phyloP scores from a whole-genome alignment of 1,140 invertebrate genomes.

The Listronotus bonariensis region DNA sequence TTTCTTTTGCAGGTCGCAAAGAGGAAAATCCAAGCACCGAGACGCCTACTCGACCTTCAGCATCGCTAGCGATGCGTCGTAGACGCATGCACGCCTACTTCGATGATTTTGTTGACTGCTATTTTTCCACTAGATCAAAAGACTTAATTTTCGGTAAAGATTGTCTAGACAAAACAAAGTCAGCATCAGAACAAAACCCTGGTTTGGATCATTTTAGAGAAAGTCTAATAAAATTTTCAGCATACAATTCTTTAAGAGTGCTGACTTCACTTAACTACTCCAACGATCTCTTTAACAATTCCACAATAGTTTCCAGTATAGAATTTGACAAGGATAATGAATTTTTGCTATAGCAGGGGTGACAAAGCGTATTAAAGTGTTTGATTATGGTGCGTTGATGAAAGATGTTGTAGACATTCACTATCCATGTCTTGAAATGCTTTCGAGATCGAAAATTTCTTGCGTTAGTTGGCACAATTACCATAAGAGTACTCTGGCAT shows the following conservation, averaged over 20 bases:
- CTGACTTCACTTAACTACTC: slow-evolving; percentile 91
- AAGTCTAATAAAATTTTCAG: slow-evolving; percentile 87
- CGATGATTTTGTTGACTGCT: slow-evolving; percentile 88
- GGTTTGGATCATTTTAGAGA: slow-evolving; percentile 83
- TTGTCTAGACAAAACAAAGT: slow-evolving; percentile 48
- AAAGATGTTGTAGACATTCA: slow-evolving; percentile 84
- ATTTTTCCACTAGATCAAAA: slow-evolving; percentile 77
- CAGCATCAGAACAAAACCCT: slow-evolving; percentile 50
- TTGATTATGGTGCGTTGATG: slow-evolving; percentile 87
- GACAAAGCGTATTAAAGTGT: slow-evolving; percentile 93
- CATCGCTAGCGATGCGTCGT: slow-evolving; percentile 65
- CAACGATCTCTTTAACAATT: slow-evolving; percentile 81
- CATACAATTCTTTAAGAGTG: slow-evolving; percentile 77
- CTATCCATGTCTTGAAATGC: slow-evolving; percentile 91
- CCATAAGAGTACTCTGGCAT: slow-evolving; percentile 83
- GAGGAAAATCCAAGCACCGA: slow-evolving; percentile 30
- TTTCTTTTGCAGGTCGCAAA: slow-evolving; percentile 40
- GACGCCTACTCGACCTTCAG: slow-evolving; percentile 21
- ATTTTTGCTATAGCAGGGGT: slow-evolving; percentile 95
- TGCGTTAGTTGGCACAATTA: slow-evolving; percentile 95
- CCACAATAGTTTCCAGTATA: slow-evolving; percentile 94
- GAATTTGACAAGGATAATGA: slow-evolving; percentile 98
- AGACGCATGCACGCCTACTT: slow-evolving; percentile 85
- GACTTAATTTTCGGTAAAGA: slow-evolving; percentile 67
- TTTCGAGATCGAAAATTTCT: slow-evolving; percentile 93